Evolutionary conservation across 2,888 invertebrate genomes (phyloP).

Genomic region (Dryobotodes eremita): DNA sequence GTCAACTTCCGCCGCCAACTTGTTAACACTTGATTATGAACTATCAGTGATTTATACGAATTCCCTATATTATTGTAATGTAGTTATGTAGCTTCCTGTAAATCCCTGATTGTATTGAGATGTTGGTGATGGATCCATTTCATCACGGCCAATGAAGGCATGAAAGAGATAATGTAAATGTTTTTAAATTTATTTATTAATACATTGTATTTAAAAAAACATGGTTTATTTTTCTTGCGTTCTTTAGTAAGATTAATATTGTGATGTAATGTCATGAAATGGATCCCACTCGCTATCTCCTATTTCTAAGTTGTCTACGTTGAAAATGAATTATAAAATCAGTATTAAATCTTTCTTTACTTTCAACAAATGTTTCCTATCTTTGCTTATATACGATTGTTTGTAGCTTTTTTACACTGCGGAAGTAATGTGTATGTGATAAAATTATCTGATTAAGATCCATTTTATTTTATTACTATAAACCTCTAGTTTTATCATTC

Average conservation of each 20-base stretch:
- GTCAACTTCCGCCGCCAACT: constrained; percentile 18
- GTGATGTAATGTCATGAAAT: constrained; percentile 66
- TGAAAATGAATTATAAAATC: constrained; percentile 67
- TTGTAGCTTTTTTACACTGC: constrained; percentile 77
- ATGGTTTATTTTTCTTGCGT: constrained; percentile 33
- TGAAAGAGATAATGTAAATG: constrained; percentile 43
- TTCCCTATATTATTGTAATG: constrained; percentile 31
- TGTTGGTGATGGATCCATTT: constrained; percentile 58
- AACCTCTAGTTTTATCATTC: constrained; percentile 82
- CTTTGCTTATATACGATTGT: constrained; percentile 74
- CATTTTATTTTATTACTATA: constrained; percentile 84
- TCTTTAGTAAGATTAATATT: constrained; percentile 16
- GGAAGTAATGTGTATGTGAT: constrained; percentile 86
- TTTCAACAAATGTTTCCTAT: constrained; percentile 77
- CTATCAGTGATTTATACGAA: constrained; percentile 52
- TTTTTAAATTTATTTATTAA: constrained; percentile 48
- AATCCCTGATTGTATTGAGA: constrained; percentile 39
- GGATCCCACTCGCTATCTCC: constrained; percentile 56
- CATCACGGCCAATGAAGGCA: constrained; percentile 47
- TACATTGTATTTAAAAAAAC: constrained; percentile 25
- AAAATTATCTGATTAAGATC: constrained; percentile 86
- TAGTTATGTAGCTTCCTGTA: constrained; percentile 36
- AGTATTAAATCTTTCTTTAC: constrained; percentile 79
- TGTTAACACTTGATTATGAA: constrained; percentile 41
- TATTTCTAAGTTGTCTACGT: constrained; percentile 39